Evolutionary conservation across 53 echinoderm and acorn worm genomes (phyloP), one percentile per base, ranked within the genome.

Genomic region (Pentamera pediparva): DNA sequence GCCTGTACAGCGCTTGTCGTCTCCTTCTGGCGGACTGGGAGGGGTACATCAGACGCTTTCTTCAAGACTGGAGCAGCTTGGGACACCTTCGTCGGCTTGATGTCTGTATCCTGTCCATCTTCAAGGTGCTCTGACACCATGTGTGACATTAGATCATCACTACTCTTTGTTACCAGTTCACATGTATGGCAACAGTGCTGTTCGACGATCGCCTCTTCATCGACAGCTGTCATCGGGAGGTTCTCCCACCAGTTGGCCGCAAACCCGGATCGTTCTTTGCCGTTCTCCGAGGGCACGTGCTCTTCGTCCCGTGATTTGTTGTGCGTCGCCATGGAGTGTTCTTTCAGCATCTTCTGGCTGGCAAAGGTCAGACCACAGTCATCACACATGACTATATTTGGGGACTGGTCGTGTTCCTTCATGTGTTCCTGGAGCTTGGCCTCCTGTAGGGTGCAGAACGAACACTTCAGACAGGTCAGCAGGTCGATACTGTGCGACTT

Each of bases 401-500:
- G 53, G 33, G 50, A 51, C 3, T 29, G 65, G 17, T 39, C 39
- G 27, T 72, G 73, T 35, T 72, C 54, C 52, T 39, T 27, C 33
- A 55, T 58, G 53, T 87, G 87, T 4, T 59, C 56, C 34, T 74
- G 59, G 45, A 87, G 56, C 57, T 82, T 78, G 17, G n/a, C 22
- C 20, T 57, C 82, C 15, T 87, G 81, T 12, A 78, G 70, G 2
- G 78, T 82, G 21, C 82, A 82, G 63, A 82, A 82, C 32, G 76
- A 77, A 58, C 92, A 88, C 49, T 79, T 78, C 4, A 74, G 65
- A 61, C 92, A 92, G 10, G 65, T 62, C 57, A 85, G 63, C 26
- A 88, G 84, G 26, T 82, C 85, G 29, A 77, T 70, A 48, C 87
- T 82, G 83, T 92, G 92, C 4, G 82, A 78, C 75, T 85, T 82